Evolutionary conservation across 2,797 vertebrate species (phyloP).

Genomic region (Pseudochromis fuscus): DNA sequence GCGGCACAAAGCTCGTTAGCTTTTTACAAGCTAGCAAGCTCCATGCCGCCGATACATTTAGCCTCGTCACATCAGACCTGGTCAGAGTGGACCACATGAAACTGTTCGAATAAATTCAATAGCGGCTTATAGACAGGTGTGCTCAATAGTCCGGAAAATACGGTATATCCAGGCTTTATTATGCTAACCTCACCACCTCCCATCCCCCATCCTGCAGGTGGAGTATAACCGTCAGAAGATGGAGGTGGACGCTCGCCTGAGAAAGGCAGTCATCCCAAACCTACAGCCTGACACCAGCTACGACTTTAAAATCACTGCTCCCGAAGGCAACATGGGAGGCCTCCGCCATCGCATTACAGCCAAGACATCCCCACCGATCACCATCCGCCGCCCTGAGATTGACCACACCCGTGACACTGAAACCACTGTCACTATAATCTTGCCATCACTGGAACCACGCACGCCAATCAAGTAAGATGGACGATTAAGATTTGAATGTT

Average conservation of each 20-base stretch:
- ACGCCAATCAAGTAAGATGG: constrained; percentile 89
- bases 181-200: neutral
- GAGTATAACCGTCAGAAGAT: constrained; percentile 93
- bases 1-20: too few relatives aligned
- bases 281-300: constrained; percentile 94
- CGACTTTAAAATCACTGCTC: constrained; percentile 94
- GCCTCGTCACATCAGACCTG: too few relatives aligned
- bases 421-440: constrained; percentile 91
- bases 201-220: constrained; percentile 84
- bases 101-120: too few relatives aligned
- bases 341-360: constrained; percentile 95
- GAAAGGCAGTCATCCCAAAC: constrained; percentile 95
- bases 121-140: too few relatives aligned
- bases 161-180: too few relatives aligned
- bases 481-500: constrained; percentile 2
- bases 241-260: constrained; percentile 92
- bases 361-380: constrained; percentile 92
- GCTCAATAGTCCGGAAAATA: too few relatives aligned
- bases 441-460: constrained; percentile 90
- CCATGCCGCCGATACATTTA: too few relatives aligned
- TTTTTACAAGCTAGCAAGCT: neutral
- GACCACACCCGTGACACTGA: constrained; percentile 91
- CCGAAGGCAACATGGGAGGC: constrained; percentile 94
- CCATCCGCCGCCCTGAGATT: constrained; percentile 90
- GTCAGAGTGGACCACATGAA: too few relatives aligned